These are phyloP conservation scores for Sebastes elongatus DNA, from an alignment of 2,797 vertebrate genomes.

Conservation along the genomic window DNA sequence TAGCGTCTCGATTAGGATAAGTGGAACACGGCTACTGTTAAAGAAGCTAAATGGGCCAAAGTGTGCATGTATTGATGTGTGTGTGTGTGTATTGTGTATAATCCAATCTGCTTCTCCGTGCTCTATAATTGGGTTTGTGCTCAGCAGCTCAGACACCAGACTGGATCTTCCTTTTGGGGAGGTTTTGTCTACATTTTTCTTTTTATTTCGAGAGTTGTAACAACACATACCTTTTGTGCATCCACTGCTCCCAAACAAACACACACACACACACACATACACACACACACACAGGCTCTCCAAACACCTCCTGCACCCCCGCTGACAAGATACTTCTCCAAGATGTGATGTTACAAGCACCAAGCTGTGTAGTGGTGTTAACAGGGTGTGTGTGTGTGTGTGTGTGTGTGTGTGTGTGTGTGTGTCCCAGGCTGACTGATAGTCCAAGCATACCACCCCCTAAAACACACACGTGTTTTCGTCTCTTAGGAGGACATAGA, in stretches of 20 bases:
- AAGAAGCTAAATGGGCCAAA: conserved; percentile 23
- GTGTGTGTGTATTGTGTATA: conserved; percentile 13
- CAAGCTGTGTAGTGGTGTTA: conserved; percentile 34
- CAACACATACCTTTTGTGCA: no score
- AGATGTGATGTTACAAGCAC: conserved; percentile 42
- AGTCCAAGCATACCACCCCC: conserved; percentile 15
- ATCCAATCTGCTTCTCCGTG: conserved; percentile 37
- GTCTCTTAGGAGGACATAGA: background rate
- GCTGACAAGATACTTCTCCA: conserved; percentile 1
- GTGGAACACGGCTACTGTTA: conserved; percentile 7
- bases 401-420: background rate
- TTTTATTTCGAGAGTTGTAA: background rate
- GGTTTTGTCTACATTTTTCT: conserved; percentile 9
- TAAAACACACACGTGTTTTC: background rate
- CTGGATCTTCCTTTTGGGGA: conserved; percentile 26
- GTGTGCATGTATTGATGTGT: background rate
- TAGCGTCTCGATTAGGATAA: conserved; percentile 25
- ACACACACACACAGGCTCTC: background rate
- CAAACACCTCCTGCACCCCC: background rate
- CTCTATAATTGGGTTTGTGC: conserved; percentile 48
- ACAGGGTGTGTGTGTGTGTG: conserved; percentile 11
- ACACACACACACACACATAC: background rate
- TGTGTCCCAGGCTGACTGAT: background rate
- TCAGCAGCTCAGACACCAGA: conserved; percentile 11
- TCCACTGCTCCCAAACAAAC: background rate